A percentile compares a stretch with the other conserved stretches of the same genome.
phyloP scores from a whole-genome alignment of 2,797 vertebrate genomes.

The Pteronotus mesoamericanus region DNA sequence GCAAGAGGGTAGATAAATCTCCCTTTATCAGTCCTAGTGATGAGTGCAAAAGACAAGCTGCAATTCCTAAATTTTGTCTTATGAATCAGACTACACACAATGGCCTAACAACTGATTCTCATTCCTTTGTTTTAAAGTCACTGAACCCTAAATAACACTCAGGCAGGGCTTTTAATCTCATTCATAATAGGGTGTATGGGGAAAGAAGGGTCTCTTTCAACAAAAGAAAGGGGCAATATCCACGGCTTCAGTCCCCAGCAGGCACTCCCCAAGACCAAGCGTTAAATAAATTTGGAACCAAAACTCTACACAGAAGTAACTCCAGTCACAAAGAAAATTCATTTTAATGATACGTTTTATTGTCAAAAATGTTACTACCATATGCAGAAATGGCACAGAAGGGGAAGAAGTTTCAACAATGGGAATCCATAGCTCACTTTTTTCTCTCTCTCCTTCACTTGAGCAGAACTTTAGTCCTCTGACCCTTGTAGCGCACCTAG shows the following conservation, averaged over 20 bases:
- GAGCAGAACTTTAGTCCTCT: background rate
- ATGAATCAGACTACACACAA: background rate
- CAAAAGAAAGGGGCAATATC: background rate
- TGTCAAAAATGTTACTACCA: background rate
- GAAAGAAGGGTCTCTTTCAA: background rate
- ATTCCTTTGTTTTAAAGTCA: constrained; percentile 1
- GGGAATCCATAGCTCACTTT: background rate
- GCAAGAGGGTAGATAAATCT: background rate
- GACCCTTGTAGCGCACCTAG: background rate
- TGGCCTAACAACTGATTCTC: background rate
- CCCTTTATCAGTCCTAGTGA: background rate
- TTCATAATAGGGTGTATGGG: background rate
- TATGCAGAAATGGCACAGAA: background rate
- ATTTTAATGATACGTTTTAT: background rate
- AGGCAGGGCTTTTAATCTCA: constrained; percentile 16
- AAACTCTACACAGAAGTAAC: constrained; percentile 31
- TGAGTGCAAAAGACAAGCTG: background rate
- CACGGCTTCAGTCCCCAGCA: background rate
- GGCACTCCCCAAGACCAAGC: background rate
- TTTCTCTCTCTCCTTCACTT: background rate
- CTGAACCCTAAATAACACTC: constrained; percentile 1
- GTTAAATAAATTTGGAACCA: background rate
- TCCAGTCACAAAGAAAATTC: constrained; percentile 16
- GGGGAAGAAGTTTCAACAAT: background rate
- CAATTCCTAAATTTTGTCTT: background rate